Base-by-base conservation (phyloP, 2,113 vertebrate genomes). In the Corythornis vintsioides region DNA sequence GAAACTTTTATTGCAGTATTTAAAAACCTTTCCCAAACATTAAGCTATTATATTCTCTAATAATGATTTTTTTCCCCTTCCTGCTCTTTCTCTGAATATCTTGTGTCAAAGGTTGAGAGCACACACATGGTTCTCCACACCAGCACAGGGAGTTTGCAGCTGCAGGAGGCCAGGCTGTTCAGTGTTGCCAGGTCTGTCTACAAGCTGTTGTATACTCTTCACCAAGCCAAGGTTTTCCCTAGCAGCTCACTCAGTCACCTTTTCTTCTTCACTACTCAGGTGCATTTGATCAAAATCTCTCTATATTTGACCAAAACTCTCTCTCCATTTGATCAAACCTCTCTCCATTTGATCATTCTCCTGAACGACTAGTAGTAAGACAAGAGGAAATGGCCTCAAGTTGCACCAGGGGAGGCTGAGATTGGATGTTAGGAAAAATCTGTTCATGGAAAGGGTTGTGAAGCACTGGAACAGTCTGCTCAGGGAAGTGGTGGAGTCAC, bases 1-100 rank as follows among this genome's bases (percentile, higher is more conserved):
- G 45, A 83, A 93, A 83, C 65, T 80, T 93, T 77, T 87, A 77
- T 56, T 70, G 63, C 22, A 94, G 61, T 91, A 90, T 91, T 95
- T 96, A 80, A 38, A 94, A 87, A 85, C 64, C 10, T 72, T 95
- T 43, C 15, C 53, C 67, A 92, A 93, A 79, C 24, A 83, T 60
- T 73, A 77, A 64, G 31, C 60, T 88, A 67, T 66, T 89, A 47
- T 67, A 60, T 79, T 69, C 53, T 82, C 74, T 80, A 87, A 92
- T 84, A 96, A 42, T 52, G 25, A 13, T 87, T 60, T 84, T 60
- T 78, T 83, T 56, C 72, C 77, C 26, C 50, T 83, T 94, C 67
- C 38, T 83, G 63, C 10, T 83, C 20, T 83, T 86, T 95, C 35
- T 85, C 65, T 93, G 91, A 96, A 86, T 79, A 40, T 91, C 67